Conservation (phyloP, 2,113 vertebrate genomes). For the Camelus dromedarius region DNA sequence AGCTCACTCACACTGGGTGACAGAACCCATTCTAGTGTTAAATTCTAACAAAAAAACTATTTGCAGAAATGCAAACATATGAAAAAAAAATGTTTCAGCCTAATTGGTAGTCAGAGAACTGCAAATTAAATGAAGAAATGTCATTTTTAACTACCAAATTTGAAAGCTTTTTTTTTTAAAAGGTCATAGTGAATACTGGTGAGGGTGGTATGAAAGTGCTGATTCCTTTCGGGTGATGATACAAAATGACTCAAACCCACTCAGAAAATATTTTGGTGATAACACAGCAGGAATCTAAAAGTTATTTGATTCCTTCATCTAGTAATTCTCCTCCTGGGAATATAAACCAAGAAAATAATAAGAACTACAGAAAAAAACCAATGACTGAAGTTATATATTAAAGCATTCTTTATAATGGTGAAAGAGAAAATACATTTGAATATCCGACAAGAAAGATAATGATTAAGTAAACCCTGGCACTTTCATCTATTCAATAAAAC, state of each 20-base stretch:
- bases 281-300: not conserved
- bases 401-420: not conserved
- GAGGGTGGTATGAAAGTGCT: not conserved
- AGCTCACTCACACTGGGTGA: not conserved
- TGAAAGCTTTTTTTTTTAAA: not conserved
- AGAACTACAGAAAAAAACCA: not conserved
- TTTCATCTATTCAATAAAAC: not conserved
- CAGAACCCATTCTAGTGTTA: not conserved
- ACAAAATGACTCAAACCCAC: not conserved
- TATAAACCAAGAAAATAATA: not conserved
- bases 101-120: conserved; percentile 38
- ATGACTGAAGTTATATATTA: not conserved
- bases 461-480: not conserved
- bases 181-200: not conserved
- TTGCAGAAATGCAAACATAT: conserved; percentile 1
- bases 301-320: not conserved
- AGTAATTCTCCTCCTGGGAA: not conserved
- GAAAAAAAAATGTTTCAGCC: not conserved
- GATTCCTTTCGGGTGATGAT: not conserved
- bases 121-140: conserved; percentile 8
- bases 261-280: not conserved
- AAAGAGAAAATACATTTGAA: not conserved
- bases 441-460: not conserved
- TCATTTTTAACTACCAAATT: not conserved
- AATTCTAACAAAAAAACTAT: not conserved